Evolutionary conservation across 1,140 invertebrate genomes (phyloP), one percentile per base, ranked within the genome.

Genomic region (Bombus pascuorum): DNA sequence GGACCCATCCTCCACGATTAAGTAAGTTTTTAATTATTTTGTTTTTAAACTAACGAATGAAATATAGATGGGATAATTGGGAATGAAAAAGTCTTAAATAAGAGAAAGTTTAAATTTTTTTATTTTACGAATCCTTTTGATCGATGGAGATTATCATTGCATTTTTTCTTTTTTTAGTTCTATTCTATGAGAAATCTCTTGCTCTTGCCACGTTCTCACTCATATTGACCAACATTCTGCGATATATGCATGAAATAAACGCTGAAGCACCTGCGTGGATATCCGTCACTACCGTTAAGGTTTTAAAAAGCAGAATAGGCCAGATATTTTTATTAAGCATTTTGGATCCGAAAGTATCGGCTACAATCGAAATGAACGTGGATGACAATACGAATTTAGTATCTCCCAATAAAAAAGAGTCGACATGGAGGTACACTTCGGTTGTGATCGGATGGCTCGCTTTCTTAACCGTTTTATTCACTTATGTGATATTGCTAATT

Each of bases 181-280:
- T 93, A 5, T 95, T 95, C 74, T 96, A 95, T 77, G 92, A 94
- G 22, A 91, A 89, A 25, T 95, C 95, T 28, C 86, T 96, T 42
- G 85, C 93, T 1, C 71, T 96, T 62, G 93, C 95, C 32, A 81
- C 89, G 1, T 83, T 95, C 3, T 93, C 94, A 3, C 81, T 96
- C n/a, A 87, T 95, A 0, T 68, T 95, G 10, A 95, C 95, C 0
- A 94, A 94, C 34, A 37, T 95, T 13, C 89, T 95, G 22, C 91
- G 92, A 9, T 75, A 91, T 32, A 12, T 94, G 18, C 81, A 88
- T 72, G 75, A 85, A 59, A 37, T 90, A 13, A 90, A 62, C 10
- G 66, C 62, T 0, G 73, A 89, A 1, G 79, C 91, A 25, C 91
- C 93, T 0, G 18, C 42, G 3, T 94, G 93, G 92, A 75, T 94